These are phyloP conservation scores for Cremastinae sp. DNA, from an alignment of 2,888 invertebrate genomes.

Conservation along the genomic window DNA sequence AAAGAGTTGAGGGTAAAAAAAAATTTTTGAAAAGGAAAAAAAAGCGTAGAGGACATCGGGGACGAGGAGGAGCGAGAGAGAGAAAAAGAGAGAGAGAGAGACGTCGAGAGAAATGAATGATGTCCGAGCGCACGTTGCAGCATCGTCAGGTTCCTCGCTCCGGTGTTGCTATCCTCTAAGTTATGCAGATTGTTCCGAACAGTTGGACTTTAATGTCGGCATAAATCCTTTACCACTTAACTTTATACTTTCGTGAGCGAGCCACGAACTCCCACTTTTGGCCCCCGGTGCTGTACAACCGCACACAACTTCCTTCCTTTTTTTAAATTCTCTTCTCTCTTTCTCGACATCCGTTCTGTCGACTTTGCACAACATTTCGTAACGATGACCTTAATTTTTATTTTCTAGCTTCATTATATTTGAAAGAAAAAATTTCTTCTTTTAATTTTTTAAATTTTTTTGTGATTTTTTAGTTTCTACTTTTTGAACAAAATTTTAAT, in stretches of 20 bases:
- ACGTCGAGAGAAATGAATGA: conserved; percentile 47
- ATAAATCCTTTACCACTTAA: conserved; percentile 79
- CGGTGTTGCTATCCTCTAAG: conserved; percentile 67
- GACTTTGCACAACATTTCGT: conserved; percentile 2
- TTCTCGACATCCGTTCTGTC: conserved; percentile 17
- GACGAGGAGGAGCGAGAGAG: conserved; percentile 30
- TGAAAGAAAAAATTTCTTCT: neutral
- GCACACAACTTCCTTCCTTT: conserved; percentile 9
- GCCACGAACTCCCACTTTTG: conserved; percentile 61
- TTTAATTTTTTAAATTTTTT: neutral
- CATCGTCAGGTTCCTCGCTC: conserved; percentile 54
- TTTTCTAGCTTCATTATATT: neutral
- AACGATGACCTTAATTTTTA: neutral
- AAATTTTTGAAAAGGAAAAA: conserved; percentile 23
- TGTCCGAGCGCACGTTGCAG: conserved; percentile 56
- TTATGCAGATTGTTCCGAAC: conserved; percentile 78
- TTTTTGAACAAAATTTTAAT: too few species aligned
- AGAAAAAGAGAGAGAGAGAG: conserved; percentile 56
- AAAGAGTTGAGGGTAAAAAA: conserved; percentile 51
- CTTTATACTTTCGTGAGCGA: conserved; percentile 74
- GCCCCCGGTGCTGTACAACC: conserved; percentile 36
- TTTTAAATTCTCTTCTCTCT: conserved; percentile 23
- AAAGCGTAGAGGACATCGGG: conserved; percentile 29
- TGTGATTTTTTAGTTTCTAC: neutral
- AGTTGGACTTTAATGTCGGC: conserved; percentile 78